phyloP scores from a whole-genome alignment of 2,797 vertebrate genomes.

The Muscicapa striata region DNA sequence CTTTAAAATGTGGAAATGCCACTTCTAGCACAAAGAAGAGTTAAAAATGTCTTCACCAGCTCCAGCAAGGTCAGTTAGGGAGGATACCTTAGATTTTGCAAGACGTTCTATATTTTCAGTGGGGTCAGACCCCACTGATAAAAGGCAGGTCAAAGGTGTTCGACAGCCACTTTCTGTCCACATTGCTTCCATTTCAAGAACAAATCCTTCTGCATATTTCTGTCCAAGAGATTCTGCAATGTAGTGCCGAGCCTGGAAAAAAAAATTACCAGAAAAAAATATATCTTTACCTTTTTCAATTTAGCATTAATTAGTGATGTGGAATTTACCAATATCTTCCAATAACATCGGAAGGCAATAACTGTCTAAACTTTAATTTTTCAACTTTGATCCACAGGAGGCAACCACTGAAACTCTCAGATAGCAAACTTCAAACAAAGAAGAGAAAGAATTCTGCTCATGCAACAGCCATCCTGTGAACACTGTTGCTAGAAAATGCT shows the following conservation, averaged over 20 bases:
- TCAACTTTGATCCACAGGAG: neutral
- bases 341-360: neutral
- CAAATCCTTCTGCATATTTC: slow-evolving; percentile 81
- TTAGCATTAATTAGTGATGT: neutral
- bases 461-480: neutral
- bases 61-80: neutral
- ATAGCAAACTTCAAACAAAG: neutral
- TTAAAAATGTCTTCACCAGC: neutral
- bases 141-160: slow-evolving; percentile 84
- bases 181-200: slow-evolving; percentile 84
- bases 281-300: neutral
- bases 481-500: neutral
- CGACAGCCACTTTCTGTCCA: slow-evolving; percentile 80
- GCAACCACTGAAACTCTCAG: neutral
- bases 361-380: neutral
- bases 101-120: slow-evolving; percentile 85
- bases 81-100: slow-evolving; percentile 82
- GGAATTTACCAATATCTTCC: neutral
- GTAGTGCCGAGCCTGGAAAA: slow-evolving; percentile 80
- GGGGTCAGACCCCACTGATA: slow-evolving; percentile 87
- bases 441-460: neutral
- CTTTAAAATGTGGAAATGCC: neutral
- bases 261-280: neutral
- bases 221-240: slow-evolving; percentile 82
- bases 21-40: neutral